phyloP scores from a whole-genome alignment of 2,797 vertebrate species.

The Scleropages formosus region DNA sequence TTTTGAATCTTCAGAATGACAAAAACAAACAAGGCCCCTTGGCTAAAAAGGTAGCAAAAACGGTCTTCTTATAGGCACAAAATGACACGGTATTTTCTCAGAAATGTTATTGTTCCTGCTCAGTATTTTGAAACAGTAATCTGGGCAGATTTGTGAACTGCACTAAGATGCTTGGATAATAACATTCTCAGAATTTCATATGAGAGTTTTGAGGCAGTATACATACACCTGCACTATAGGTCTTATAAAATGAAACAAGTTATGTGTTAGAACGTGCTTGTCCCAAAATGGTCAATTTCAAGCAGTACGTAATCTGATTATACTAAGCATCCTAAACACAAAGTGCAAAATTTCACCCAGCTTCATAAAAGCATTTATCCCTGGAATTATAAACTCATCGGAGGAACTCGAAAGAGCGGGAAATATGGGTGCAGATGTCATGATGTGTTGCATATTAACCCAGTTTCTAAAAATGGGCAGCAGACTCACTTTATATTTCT shows the following conservation, averaged over 20 bases:
- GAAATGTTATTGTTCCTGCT: not conserved
- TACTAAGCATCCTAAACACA: constrained; percentile 47
- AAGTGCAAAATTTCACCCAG: constrained; percentile 40
- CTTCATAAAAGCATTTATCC: constrained; percentile 48
- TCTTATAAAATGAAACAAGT: constrained; percentile 19
- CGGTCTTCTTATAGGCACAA: constrained; percentile 50
- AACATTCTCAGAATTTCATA: not conserved
- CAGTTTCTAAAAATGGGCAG: constrained; percentile 39
- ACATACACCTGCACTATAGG: constrained; percentile 8
- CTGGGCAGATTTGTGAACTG: not conserved
- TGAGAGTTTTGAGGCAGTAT: not conserved
- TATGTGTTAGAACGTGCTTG: not conserved
- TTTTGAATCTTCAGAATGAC: constrained; percentile 49
- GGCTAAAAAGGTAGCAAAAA: constrained; percentile 37
- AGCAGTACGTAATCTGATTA: constrained; percentile 50
- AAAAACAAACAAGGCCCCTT: constrained; percentile 49
- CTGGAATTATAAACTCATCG: constrained; percentile 32
- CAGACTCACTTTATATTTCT: constrained; percentile 25
- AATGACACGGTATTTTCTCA: constrained; percentile 26
- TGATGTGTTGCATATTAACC: constrained; percentile 37
- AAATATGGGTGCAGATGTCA: constrained; percentile 39
- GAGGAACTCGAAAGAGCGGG: constrained; percentile 30
- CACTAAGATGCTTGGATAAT: not conserved
- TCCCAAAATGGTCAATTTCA: constrained; percentile 42
- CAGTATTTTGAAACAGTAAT: not conserved